Evolutionary conservation across 2,888 invertebrate species (phyloP).

Genomic region (Eristalis pertinax): DNA sequence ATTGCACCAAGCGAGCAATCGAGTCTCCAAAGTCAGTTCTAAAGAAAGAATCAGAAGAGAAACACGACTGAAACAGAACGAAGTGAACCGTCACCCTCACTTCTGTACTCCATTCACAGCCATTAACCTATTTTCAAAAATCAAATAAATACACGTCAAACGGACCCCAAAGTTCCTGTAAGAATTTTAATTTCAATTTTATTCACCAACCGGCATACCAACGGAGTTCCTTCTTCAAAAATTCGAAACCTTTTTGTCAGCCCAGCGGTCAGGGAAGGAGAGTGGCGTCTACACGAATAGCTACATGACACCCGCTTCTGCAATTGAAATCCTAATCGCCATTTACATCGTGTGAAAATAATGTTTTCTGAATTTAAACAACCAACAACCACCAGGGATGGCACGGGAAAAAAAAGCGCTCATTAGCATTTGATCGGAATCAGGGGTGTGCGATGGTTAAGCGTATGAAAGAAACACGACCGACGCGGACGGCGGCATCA

Average conservation of each 20-base stretch:
- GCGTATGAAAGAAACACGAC: conserved; percentile 10
- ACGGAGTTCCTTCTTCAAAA: background rate
- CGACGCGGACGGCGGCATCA: background rate
- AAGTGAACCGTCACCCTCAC: background rate
- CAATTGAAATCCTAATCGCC: conserved; percentile 61
- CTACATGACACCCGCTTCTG: conserved; percentile 41
- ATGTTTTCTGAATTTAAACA: conserved; percentile 59
- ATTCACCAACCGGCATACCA: conserved; percentile 18
- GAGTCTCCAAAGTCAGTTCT: background rate
- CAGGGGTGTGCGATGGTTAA: conserved; percentile 15
- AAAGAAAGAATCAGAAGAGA: background rate
- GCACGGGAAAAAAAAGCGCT: conserved; percentile 44
- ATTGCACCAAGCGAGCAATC: background rate
- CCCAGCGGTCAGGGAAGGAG: background rate
- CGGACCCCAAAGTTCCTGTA: conserved; percentile 23
- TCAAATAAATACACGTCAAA: conserved; percentile 23
- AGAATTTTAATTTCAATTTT: conserved; percentile 49
- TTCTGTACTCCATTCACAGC: background rate
- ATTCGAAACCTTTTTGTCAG: conserved; percentile 28
- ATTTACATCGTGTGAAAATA: conserved; percentile 66
- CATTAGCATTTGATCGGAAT: conserved; percentile 68
- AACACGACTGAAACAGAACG: background rate
- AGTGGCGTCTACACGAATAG: background rate
- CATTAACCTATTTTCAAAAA: conserved; percentile 26
- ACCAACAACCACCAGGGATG: conserved; percentile 43